Conservation (phyloP, 2,888 invertebrate genomes). For the Cephus spinipes region DNA sequence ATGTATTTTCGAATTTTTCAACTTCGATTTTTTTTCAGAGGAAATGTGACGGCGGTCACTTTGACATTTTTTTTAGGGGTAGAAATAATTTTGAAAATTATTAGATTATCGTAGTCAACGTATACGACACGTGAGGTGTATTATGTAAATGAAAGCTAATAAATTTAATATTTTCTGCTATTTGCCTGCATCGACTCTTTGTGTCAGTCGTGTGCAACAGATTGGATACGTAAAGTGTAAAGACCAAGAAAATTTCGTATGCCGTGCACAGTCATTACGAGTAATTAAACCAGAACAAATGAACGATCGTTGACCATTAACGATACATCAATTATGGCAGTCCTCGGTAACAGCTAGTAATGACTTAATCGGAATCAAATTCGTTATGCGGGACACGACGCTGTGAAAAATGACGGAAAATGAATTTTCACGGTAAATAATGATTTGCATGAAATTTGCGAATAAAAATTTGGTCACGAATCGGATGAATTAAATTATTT, state of each 20-base stretch:
- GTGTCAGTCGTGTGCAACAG: neutral
- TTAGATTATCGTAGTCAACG: neutral
- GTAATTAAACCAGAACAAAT: constrained; percentile 38
- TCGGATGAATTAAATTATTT: neutral
- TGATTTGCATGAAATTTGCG: too few species aligned
- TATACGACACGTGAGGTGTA: neutral
- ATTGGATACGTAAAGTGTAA: neutral
- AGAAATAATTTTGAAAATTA: neutral
- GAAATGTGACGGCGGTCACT: neutral
- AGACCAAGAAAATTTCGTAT: constrained; percentile 32
- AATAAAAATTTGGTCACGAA: neutral
- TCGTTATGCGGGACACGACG: constrained; percentile 38
- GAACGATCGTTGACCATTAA: constrained; percentile 44
- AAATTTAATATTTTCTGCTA: neutral
- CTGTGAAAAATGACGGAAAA: neutral
- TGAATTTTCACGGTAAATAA: neutral
- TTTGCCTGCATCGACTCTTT: neutral
- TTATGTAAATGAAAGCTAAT: neutral
- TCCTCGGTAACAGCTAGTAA: constrained; percentile 46
- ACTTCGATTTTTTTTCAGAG: neutral
- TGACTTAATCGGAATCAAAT: constrained; percentile 47
- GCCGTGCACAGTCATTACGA: constrained; percentile 41
- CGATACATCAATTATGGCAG: constrained; percentile 55
- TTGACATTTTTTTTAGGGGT: neutral
- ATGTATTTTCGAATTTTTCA: neutral